phyloP scores from a whole-genome alignment of 2,888 invertebrate genomes.

The Girardia tigrina region DNA sequence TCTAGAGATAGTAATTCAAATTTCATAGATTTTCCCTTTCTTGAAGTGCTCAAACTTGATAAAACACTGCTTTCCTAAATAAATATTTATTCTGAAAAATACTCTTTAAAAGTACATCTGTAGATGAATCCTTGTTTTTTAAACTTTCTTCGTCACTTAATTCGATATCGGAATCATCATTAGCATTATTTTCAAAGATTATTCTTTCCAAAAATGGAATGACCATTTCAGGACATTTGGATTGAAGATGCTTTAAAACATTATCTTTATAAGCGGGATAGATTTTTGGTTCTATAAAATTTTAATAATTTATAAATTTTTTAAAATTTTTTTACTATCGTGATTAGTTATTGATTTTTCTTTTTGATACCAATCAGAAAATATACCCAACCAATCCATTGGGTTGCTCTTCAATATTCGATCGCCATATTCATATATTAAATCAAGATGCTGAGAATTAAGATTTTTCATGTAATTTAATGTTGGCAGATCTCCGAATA shows the following conservation, averaged over 20 bases:
- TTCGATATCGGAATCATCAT: neutral
- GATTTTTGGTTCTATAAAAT: neutral
- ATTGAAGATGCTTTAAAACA: neutral
- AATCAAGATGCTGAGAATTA: neutral
- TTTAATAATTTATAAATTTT: neutral
- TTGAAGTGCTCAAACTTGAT: too few relatives aligned
- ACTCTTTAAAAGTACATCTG: too few relatives aligned
- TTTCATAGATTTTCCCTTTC: too few relatives aligned
- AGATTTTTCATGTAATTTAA: neutral
- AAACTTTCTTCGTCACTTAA: too few relatives aligned
- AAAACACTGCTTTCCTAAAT: too few relatives aligned
- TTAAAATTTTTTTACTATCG: neutral
- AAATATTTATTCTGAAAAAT: too few relatives aligned
- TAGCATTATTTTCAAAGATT: neutral
- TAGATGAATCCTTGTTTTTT: too few relatives aligned
- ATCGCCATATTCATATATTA: neutral
- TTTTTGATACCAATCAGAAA: neutral
- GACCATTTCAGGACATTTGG: neutral
- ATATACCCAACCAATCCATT: neutral
- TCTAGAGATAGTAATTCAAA: too few relatives aligned
- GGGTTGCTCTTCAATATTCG: neutral
- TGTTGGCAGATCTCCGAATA: neutral
- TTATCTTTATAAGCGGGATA: neutral
- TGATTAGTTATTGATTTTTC: neutral
- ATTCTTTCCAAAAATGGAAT: neutral